Conservation (phyloP, 2,797 vertebrate genomes). For the Anisognathus igniventris region DNA sequence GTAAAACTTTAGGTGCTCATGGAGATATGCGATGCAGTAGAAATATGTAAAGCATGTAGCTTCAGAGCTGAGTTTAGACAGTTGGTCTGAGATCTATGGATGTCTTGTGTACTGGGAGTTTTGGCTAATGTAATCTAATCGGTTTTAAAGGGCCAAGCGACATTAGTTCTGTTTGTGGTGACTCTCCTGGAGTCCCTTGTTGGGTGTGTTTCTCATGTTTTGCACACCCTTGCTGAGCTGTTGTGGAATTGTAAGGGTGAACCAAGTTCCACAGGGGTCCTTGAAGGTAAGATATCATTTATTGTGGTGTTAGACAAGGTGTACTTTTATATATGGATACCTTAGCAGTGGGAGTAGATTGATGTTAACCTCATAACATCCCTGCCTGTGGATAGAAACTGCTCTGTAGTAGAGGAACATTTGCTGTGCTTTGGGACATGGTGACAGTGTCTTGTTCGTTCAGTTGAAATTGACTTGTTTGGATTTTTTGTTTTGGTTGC, state of each 20-base stretch:
- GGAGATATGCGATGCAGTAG: constrained; percentile 41
- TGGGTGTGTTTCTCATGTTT: background rate
- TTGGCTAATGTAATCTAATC: constrained; percentile 5
- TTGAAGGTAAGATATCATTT: constrained; percentile 5
- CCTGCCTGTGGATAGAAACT: background rate
- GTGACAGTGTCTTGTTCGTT: background rate
- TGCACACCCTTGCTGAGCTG: rapidly evolving
- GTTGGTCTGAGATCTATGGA: constrained; percentile 44
- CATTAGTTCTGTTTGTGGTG: background rate
- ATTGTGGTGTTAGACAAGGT: background rate
- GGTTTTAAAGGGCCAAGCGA: constrained; percentile 15
- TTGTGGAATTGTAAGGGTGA: background rate
- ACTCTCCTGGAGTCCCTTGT: background rate
- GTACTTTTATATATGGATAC: background rate
- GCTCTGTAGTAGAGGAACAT: background rate
- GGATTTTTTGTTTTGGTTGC: background rate
- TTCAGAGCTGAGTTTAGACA: constrained; percentile 53
- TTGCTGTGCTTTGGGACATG: background rate
- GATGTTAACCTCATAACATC: background rate
- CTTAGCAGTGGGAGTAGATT: background rate
- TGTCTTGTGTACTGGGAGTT: constrained; percentile 38
- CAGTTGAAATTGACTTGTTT: background rate
- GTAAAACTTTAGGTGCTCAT: constrained; percentile 34
- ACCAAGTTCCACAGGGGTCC: background rate
- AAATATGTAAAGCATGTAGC: constrained; percentile 64